These are phyloP conservation scores for Oryzaephilus surinamensis DNA, from an alignment of 1,140 invertebrate species.

Conservation along the genomic window DNA sequence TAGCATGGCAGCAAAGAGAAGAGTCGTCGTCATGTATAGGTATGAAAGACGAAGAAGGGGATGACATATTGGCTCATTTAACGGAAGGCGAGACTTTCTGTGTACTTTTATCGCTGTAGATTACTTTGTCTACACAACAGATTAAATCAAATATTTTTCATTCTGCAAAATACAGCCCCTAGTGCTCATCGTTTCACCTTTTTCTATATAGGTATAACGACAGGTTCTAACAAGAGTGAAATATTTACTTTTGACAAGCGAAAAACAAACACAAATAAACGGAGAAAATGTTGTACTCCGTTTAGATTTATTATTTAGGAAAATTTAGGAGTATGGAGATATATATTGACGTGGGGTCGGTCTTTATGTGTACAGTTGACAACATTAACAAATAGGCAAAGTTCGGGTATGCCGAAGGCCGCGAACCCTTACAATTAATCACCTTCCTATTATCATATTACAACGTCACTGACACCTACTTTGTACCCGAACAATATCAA, in stretches of 20 bases:
- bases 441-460: constrained; percentile 28
- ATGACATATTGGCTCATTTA: constrained; percentile 36
- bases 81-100: constrained; percentile 31
- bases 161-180: constrained; percentile 14
- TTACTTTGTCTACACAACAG: constrained; percentile 35
- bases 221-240: too few species aligned
- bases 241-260: too few species aligned
- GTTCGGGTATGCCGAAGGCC: constrained; percentile 26
- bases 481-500: constrained; percentile 15
- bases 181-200: too few species aligned
- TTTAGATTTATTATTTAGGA: too few species aligned
- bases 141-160: constrained; percentile 37
- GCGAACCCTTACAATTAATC: constrained; percentile 25
- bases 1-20: too few species aligned
- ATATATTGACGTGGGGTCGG: too few species aligned
- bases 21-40: constrained; percentile 2
- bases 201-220: too few species aligned
- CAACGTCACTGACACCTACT: constrained; percentile 22
- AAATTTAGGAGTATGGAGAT: too few species aligned
- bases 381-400: constrained; percentile 26
- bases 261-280: too few species aligned
- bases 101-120: constrained; percentile 35
- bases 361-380: too few species aligned
- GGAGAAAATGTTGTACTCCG: too few species aligned
- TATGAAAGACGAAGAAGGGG: constrained; percentile 15